Base-by-base conservation (phyloP, 2,888 invertebrate species). In the Nemotelus pantherinus region DNA sequence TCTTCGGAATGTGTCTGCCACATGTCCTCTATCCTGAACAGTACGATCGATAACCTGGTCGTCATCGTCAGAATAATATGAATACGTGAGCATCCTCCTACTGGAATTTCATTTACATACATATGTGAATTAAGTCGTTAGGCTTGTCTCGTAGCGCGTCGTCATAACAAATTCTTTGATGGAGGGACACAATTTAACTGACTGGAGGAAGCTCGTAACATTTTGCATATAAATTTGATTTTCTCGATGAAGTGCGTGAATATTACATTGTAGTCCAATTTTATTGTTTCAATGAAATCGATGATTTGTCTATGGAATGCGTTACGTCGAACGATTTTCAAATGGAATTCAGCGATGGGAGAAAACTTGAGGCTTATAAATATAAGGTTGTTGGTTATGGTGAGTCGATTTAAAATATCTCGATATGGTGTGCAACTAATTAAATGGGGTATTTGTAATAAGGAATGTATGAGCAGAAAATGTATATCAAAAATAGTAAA, bases 61-160 rank as follows among this genome's bases (percentile, higher is more conserved):
- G 74, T 74, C 74, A 72, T 58, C 70, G 43, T 9, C 53, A 44
- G 48, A 74, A 74, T 57, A 25, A 9, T 63, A 47, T 72, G 58
- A 74, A 63, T 74, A 74, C 47, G 47, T 55, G 53, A 45, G 63
- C 74, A 74, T 74, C 74, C 74, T 74, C 74, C 74, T 74, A 60
- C 74, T 74, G 74, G 72, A 72, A 72, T 72, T 47, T 47, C 72
- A 72, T 72, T 72, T 72, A 47, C 72, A 72, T 72, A 45, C 60
- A 7, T 58, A 25, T 60, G 47, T 72, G 53, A 70, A 41, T 70
- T 55, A 55, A 70, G 45, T 70, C 7, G 70, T 70, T 70, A 55
- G 6, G 6, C 55, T 70, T 70, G 53, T 10, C 41, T 43, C 55
- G 70, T 43, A 10, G 3, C 25, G 25, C 10, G 60, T 47, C 58